Conservation (phyloP, 2,797 vertebrate species). For the Lacerta bilineata region DNA sequence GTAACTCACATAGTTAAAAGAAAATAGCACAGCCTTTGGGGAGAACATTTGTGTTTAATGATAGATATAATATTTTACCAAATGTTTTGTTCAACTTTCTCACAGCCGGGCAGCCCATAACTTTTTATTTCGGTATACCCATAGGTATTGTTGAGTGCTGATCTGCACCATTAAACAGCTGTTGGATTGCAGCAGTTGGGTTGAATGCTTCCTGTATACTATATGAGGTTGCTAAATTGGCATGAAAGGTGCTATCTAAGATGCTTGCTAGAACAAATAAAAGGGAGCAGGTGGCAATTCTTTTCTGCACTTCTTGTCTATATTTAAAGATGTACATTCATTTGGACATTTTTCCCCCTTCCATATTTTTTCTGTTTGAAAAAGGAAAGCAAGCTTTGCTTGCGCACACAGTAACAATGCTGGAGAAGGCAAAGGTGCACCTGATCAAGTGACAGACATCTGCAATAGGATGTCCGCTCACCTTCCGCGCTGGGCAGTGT, state of each 20-base stretch:
- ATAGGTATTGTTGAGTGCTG: not conserved
- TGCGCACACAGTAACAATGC: not conserved
- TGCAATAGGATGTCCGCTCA: too few species aligned
- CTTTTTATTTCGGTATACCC: not conserved
- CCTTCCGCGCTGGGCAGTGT: too few species aligned
- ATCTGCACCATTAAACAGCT: constrained; percentile 21
- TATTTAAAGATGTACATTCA: not conserved
- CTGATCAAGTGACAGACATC: not conserved
- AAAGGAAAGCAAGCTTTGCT: not conserved
- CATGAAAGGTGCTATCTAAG: constrained; percentile 28
- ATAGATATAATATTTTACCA: constrained; percentile 23
- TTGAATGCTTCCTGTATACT: constrained; percentile 12
- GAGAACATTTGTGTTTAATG: not conserved
- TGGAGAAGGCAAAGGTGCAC: not conserved
- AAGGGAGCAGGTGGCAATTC: constrained; percentile 41
- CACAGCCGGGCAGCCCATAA: constrained; percentile 6
- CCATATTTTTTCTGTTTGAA: not conserved
- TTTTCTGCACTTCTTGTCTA: constrained; percentile 15
- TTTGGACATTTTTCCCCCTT: not conserved
- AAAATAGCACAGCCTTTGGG: not conserved
- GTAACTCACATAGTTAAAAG: constrained; percentile 10
- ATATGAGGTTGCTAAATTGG: not conserved
- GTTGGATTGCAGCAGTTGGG: constrained; percentile 24
- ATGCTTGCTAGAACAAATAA: constrained; percentile 27
- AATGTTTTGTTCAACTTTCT: constrained; percentile 38